Evolutionary conservation across 2,888 invertebrate species (phyloP), one percentile per base, ranked within the genome.

Genomic region (Caenorhabditis parvicauda): DNA sequence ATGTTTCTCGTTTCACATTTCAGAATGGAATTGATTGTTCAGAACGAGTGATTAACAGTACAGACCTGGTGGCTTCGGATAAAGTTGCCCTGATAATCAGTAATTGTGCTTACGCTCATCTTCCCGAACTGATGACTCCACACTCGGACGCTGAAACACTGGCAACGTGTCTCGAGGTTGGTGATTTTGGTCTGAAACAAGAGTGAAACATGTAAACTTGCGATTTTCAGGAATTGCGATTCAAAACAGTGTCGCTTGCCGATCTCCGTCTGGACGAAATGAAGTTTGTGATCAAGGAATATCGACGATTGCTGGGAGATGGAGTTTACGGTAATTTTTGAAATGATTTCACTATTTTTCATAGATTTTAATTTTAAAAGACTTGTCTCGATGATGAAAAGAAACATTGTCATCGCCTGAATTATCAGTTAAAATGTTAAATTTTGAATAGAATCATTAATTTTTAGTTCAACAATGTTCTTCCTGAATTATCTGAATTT

Each of bases 11-110:
- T 19, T 49, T 28, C 42, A 35, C n/a, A n/a, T n/a, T n/a, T n/a
- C n/a, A n/a, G n/a, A n/a, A n/a, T n/a, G n/a, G n/a, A n/a, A n/a
- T n/a, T n/a, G n/a, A n/a, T n/a, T n/a, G 45, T 27, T 55, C 62
- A 17, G 50, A n/a, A n/a, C n/a, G n/a, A n/a, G n/a, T n/a, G n/a
- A n/a, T n/a, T n/a, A n/a, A n/a, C n/a, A n/a, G n/a, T n/a, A n/a
- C n/a, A n/a, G n/a, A n/a, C n/a, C 45, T 75, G 21, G 61, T 80
- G 70, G 83, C 83, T 2, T 75, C 81, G 5, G 83, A 83, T 70
- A 83, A 84, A 69, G 82, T 83, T 14, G 84, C 83, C 2, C 76
- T 84, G 35, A 79, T 84, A 27, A 83, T 84, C 51, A 81, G 82
- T 24, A 84, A 83, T 61, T 80, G 80, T 51, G 80, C 81, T 41